Base-by-base conservation (phyloP, 2,888 invertebrate species). In the Calameuta idolon region DNA sequence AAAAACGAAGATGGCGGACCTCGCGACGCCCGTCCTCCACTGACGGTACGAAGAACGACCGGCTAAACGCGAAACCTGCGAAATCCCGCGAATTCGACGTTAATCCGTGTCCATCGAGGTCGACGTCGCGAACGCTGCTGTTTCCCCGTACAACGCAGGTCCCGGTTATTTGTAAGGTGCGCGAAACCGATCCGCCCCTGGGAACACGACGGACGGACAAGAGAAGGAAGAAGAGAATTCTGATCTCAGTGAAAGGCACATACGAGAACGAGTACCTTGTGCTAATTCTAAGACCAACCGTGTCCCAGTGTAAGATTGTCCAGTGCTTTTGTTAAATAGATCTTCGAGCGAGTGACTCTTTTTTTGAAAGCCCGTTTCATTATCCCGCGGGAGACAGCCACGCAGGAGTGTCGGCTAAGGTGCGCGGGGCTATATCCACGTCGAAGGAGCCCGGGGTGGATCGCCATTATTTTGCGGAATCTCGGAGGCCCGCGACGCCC, bases 1-100 rank as follows among this genome's bases (percentile, higher is more conserved):
- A 86, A 87, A 84, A 87, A 87, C 82, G 86, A 89, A 89, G 87
- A 89, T 89, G 89, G 89, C 89, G 87, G 89, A 84, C 83, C 83
- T 82, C 82, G 85, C 85, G 85, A 85, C 84, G 83, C 81, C 84
- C 86, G 83, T 85, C 84, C 83, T 82, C 83, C 80, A 79, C 82
- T 82, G 81, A 83, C 84, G 83, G 82, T 76, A 74, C 79, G 79
- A 77, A 80, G 79, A 78, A 78, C 78, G 80, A 79, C 77, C 80
- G 79, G 79, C 69, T 76, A 75, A 69, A 77, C 81, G 82, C 75
- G 80, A 79, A 74, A 73, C 79, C 69, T 55, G 74, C 78, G 77
- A 76, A 40, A 74, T 71, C 55, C 55, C 55, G 73, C 35, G 73
- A 75, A 71, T 55, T 74, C 69, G 75, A 69, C 34, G 76, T 75